Evolutionary conservation across 2,113 vertebrate genomes (phyloP).

Genomic region (Panthera uncia): DNA sequence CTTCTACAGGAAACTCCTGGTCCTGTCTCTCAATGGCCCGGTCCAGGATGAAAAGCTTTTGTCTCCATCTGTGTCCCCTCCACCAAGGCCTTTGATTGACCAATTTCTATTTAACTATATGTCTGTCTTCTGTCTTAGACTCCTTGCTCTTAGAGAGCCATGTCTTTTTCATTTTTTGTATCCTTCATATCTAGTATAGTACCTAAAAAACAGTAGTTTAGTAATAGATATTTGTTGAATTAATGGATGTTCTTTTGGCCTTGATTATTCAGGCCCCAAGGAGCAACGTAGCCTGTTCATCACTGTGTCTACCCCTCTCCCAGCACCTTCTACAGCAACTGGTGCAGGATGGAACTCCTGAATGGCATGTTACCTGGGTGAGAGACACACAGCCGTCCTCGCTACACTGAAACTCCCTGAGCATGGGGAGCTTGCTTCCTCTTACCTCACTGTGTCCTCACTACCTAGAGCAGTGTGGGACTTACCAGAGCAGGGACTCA

Average conservation of each 20-base stretch:
- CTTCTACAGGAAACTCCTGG: neutral
- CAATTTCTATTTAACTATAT: neutral
- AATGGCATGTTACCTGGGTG: accelerated
- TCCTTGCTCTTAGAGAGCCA: neutral
- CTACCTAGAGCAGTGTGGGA: neutral
- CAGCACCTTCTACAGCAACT: accelerated
- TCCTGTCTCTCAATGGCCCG: neutral
- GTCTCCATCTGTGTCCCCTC: neutral
- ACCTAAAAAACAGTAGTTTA: neutral
- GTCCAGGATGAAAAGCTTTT: neutral
- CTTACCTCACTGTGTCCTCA: neutral
- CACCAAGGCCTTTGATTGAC: neutral
- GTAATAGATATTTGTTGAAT: neutral
- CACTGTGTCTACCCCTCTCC: no score
- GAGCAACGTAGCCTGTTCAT: neutral
- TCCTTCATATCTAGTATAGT: neutral
- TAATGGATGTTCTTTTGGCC: neutral
- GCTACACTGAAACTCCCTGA: neutral
- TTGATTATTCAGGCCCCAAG: neutral
- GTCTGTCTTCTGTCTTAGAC: neutral
- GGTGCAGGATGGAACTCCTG: neutral
- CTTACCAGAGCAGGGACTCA: neutral
- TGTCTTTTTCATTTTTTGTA: neutral
- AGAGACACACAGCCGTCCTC: neutral
- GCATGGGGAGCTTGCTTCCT: neutral